Conservation (phyloP, 2,888 invertebrate species). For the Diaprepes abbreviatus region DNA sequence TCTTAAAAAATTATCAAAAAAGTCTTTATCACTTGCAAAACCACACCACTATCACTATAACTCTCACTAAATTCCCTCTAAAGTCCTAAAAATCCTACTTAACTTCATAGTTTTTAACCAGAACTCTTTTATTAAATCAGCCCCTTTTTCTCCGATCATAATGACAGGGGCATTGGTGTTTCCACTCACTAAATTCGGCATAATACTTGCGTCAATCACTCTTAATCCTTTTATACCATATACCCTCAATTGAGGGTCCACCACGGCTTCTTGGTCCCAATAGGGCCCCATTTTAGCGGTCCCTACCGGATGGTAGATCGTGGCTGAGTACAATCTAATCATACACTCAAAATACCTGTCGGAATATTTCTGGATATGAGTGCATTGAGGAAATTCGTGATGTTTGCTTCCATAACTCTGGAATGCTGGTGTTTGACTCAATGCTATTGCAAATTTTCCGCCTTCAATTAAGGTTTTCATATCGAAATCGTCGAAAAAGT, state of each 20-base stretch:
- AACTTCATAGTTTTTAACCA: slow-evolving; percentile 73
- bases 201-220: slow-evolving; percentile 88
- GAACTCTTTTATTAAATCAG: slow-evolving; percentile 88
- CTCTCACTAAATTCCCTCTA: slow-evolving; percentile 34
- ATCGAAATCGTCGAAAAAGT: slow-evolving; percentile 86
- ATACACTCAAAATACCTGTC: slow-evolving; percentile 91
- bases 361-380: slow-evolving; percentile 75
- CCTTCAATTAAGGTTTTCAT: slow-evolving; percentile 86
- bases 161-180: slow-evolving; percentile 90
- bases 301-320: slow-evolving; percentile 86
- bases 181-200: slow-evolving; percentile 88
- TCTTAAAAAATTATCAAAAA: too few species aligned
- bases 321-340: slow-evolving; percentile 85
- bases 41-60: too few species aligned
- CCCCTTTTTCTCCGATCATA: slow-evolving; percentile 92
- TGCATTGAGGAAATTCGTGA: slow-evolving; percentile 85
- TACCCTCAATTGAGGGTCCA: slow-evolving; percentile 83
- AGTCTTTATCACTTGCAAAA: too few species aligned
- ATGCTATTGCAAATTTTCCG: slow-evolving; percentile 84
- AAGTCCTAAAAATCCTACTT: slow-evolving; percentile 26
- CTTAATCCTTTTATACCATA: slow-evolving; percentile 84
- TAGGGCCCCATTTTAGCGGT: slow-evolving; percentile 92
- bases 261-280: slow-evolving; percentile 87
- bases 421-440: slow-evolving; percentile 86
- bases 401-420: slow-evolving; percentile 80